Evolutionary conservation across 2,888 invertebrate genomes (phyloP).

Genomic region (Anodontia alba): DNA sequence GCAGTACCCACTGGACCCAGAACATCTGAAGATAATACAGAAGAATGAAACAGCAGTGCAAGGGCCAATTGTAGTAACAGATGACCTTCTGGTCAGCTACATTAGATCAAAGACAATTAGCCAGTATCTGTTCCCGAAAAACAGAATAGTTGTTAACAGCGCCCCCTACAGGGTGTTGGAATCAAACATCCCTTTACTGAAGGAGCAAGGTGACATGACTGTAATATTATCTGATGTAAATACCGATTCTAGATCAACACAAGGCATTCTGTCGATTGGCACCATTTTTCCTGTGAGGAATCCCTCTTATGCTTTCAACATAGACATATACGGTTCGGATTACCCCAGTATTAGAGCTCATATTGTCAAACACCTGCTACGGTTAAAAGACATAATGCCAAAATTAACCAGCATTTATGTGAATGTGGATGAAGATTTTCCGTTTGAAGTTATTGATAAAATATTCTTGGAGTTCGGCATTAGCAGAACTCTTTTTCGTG

Average conservation of each 20-base stretch:
- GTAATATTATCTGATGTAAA: conserved; percentile 1
- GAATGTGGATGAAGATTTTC: background rate
- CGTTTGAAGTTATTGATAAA: background rate
- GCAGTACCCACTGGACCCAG: background rate
- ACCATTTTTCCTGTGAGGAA: background rate
- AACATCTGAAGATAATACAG: background rate
- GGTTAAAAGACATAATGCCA: background rate
- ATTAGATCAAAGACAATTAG: background rate
- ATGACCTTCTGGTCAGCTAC: background rate
- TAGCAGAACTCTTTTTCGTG: background rate
- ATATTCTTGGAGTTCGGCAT: background rate
- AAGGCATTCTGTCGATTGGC: background rate
- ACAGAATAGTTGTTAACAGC: background rate
- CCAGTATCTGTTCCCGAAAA: background rate
- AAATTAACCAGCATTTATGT: background rate
- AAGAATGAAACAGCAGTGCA: background rate
- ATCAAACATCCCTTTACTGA: background rate
- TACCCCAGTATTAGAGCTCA: background rate
- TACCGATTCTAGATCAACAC: background rate
- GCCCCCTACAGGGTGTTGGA: background rate
- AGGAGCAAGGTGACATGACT: background rate
- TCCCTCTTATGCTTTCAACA: background rate
- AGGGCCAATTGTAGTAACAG: background rate
- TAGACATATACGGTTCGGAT: background rate
- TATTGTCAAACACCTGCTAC: background rate